Evolutionary conservation across 2,797 vertebrate species (phyloP).

Genomic region (Dallia pectoralis): DNA sequence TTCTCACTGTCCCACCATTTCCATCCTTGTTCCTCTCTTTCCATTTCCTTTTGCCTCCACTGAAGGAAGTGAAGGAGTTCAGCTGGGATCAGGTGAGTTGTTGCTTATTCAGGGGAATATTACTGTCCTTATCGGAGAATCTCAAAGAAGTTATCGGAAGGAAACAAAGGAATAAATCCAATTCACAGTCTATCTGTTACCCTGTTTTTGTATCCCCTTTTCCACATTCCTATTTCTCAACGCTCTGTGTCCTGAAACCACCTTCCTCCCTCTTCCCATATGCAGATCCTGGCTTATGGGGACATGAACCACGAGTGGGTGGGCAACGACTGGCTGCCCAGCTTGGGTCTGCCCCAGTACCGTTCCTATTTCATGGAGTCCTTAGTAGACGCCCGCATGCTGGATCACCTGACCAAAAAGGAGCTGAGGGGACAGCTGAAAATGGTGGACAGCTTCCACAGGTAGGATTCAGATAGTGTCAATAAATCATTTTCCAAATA

Average conservation of each 20-base stretch:
- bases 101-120: not conserved
- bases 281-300: constrained; percentile 81
- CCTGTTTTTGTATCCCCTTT: not conserved
- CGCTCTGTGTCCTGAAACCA: too few species aligned
- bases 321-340: constrained; percentile 84
- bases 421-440: constrained; percentile 83
- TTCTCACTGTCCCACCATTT: constrained; percentile 37
- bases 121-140: not conserved
- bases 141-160: not conserved
- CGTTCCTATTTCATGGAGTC: constrained; percentile 87
- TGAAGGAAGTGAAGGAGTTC: constrained; percentile 77
- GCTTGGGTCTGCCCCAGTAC: constrained; percentile 82
- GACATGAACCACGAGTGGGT: constrained; percentile 87
- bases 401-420: constrained; percentile 86
- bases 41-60: constrained; percentile 8
- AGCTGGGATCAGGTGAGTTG: constrained; percentile 76
- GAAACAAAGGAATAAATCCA: not conserved
- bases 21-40: constrained; percentile 24
- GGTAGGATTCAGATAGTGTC: constrained; percentile 56
- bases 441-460: constrained; percentile 87
- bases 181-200: not conserved
- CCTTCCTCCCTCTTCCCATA: not conserved
- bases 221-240: too few species aligned
- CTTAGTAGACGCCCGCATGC: constrained; percentile 82
- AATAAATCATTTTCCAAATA: not conserved